phyloP scores from a whole-genome alignment of 2,797 vertebrate genomes.

The Nannoperca australis region DNA sequence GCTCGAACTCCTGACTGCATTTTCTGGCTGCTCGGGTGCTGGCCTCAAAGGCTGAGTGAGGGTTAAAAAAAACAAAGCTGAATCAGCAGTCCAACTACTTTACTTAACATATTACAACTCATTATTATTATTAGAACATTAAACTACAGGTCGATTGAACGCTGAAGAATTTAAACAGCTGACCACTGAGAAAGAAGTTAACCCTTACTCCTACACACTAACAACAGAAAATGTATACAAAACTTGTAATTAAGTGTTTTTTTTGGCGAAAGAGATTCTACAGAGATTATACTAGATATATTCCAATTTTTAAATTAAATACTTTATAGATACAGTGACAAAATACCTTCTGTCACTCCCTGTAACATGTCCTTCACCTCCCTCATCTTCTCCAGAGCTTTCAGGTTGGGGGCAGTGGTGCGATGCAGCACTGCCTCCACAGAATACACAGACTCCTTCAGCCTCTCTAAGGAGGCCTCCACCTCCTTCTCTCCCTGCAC shows the following conservation, averaged over 20 bases:
- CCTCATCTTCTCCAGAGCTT: constrained; percentile 89
- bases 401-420: constrained; percentile 90
- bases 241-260: neutral
- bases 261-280: neutral
- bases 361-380: constrained; percentile 87
- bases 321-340: neutral
- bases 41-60: constrained; percentile 88
- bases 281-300: neutral
- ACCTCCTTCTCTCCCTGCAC: constrained; percentile 83
- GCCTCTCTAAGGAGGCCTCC: constrained; percentile 73
- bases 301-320: neutral
- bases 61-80: constrained; percentile 1
- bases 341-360: constrained; percentile 86
- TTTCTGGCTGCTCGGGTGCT: constrained; percentile 87
- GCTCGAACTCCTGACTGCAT: constrained; percentile 90
- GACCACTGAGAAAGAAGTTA: neutral
- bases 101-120: neutral
- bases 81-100: neutral
- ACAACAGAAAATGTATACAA: neutral
- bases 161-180: neutral
- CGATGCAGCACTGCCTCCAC: constrained; percentile 83
- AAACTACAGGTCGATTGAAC: neutral
- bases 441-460: constrained; percentile 82
- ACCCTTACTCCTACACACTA: neutral
- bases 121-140: neutral